phyloP scores from a whole-genome alignment of 1,140 invertebrate species.

The Caerostris darwini region DNA sequence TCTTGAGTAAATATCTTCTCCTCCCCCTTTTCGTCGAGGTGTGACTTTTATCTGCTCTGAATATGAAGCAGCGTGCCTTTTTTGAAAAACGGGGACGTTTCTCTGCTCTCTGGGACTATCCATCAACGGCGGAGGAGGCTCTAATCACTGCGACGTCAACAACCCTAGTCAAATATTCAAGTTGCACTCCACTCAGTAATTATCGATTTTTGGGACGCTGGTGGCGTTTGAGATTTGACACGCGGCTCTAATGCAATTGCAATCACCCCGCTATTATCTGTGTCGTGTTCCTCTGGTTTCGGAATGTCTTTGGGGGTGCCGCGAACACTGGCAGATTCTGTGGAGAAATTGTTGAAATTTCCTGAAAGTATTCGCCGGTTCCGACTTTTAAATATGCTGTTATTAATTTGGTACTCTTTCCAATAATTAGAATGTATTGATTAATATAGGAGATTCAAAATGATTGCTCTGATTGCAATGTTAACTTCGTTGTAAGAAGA shows the following conservation, averaged over 20 bases:
- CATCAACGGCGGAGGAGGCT: constrained; percentile 47
- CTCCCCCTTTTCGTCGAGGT: constrained; percentile 25
- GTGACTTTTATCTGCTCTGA: constrained; percentile 75
- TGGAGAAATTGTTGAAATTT: too few relatives aligned
- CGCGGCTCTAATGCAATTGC: constrained; percentile 68
- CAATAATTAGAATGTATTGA: too few relatives aligned
- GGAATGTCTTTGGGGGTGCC: background rate
- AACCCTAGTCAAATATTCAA: constrained; percentile 71
- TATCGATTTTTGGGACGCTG: constrained; percentile 68
- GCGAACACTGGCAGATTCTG: background rate
- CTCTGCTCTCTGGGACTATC: constrained; percentile 63
- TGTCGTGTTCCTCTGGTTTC: background rate
- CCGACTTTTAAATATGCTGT: too few relatives aligned
- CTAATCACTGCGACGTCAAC: constrained; percentile 66
- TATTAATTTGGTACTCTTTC: too few relatives aligned
- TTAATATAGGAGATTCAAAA: too few relatives aligned
- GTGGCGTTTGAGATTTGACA: constrained; percentile 61
- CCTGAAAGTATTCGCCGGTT: too few relatives aligned
- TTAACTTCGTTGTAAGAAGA: too few relatives aligned
- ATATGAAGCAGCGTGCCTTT: constrained; percentile 66
- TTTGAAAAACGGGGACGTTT: constrained; percentile 47
- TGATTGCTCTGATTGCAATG: too few relatives aligned
- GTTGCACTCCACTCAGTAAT: constrained; percentile 68
- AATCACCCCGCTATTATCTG: constrained; percentile 30
- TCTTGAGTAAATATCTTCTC: constrained; percentile 22